phyloP scores from a whole-genome alignment of 2,888 invertebrate genomes.

The Rhimphoctona megacephalus region DNA sequence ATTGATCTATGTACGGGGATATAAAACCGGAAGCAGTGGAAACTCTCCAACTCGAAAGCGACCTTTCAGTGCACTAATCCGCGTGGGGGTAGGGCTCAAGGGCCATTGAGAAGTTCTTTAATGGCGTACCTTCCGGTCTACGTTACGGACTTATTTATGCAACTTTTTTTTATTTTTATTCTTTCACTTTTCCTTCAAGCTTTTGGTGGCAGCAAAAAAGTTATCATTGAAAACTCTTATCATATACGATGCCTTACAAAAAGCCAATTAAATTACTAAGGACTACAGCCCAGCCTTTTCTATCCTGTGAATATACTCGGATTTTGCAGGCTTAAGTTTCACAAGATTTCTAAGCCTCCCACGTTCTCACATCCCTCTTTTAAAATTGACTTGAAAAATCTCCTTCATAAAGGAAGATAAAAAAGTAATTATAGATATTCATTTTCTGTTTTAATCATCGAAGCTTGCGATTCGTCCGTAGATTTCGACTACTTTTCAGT shows the following conservation, averaged over 20 bases:
- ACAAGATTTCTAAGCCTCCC: not conserved
- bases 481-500: not conserved
- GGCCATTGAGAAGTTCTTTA: not conserved
- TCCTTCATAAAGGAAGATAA: not conserved
- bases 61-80: conserved; percentile 35
- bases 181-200: not conserved
- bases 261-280: conserved; percentile 31
- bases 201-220: not conserved
- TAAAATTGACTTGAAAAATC: not conserved
- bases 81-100: not conserved
- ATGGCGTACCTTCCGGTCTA: conserved; percentile 7
- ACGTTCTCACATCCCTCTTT: not conserved
- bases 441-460: not conserved
- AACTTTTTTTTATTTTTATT: conserved; percentile 19
- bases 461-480: not conserved
- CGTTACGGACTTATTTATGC: not conserved
- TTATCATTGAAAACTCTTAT: not conserved
- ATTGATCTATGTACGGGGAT: not conserved
- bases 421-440: not conserved
- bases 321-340: not conserved
- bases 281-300: conserved; percentile 5
- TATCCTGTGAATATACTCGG: not conserved
- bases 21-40: not conserved
- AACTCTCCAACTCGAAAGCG: conserved; percentile 1
- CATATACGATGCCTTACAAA: not conserved